Evolutionary conservation across 2,797 vertebrate species (phyloP), one percentile per base, ranked within the genome.

Genomic region (Carcharodon carcharias): DNA sequence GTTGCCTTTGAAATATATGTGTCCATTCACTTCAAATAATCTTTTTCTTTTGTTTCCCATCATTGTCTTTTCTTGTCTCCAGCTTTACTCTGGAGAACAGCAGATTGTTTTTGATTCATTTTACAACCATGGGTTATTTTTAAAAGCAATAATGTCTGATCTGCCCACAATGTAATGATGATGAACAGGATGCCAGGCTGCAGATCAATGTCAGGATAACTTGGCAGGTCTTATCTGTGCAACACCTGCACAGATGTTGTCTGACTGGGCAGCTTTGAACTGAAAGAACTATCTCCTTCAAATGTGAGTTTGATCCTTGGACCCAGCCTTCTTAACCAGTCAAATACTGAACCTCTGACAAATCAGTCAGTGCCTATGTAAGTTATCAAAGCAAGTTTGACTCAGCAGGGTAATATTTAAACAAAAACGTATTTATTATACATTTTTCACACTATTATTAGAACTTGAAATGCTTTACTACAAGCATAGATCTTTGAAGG

Each of bases 231-330:
- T 89, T 92, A 65, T 92, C 58, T 92, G 89, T n/a, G 40, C 35
- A n/a, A 18, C 58, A 92, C 89, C 89, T 92, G 89, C 18, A n/a
- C 89, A 92, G 58, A 58, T 92, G 89, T 65, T 92, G 58, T 92
- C 89, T 92, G 35, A n/a, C n/a, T 92, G 58, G 89, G 18, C 58
- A 92, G 65, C 89, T 92, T 65, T 92, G 58, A 92, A 92, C 58
- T 65, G 89, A 61, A 92, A 63, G 18, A 63, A 92, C 18, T 63
- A n/a, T 92, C 6, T 18, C 56, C 35, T 63, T 92, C 16, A 65
- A 65, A 63, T 92, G 18, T 92, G 89, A 21, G 16, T 92, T n/a
- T n/a, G 31, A 92, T 63, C 89, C 16, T 61, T 92, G 89, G 16
- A 21, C 89, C 21, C 5, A 18, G 6, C 31, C 56, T 4, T 12